phyloP scores from a whole-genome alignment of 2,113 vertebrate species.

The Nycticorax nycticorax region DNA sequence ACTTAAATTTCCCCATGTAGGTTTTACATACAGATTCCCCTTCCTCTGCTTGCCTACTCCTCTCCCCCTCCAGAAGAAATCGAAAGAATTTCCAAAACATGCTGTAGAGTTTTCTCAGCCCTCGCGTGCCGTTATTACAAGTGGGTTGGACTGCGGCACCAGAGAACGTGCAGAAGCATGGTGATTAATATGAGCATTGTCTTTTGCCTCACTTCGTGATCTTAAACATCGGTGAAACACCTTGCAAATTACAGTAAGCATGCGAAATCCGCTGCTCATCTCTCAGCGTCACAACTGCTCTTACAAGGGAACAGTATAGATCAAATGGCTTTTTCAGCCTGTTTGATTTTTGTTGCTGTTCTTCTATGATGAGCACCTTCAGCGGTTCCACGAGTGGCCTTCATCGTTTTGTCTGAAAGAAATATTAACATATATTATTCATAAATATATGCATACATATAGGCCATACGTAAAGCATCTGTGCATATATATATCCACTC shows the following conservation, averaged over 20 bases:
- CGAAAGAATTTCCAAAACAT: background rate
- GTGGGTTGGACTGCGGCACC: background rate
- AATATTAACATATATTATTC: background rate
- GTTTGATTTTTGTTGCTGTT: background rate
- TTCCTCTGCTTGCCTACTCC: background rate
- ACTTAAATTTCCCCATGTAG: background rate
- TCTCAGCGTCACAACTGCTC: background rate
- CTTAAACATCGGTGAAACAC: background rate
- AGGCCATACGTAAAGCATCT: background rate
- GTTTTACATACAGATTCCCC: background rate
- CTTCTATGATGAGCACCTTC: background rate
- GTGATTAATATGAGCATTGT: background rate
- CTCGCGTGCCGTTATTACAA: background rate
- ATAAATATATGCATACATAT: background rate
- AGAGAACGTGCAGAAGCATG: background rate
- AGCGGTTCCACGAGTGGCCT: fast-evolving
- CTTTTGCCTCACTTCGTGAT: background rate
- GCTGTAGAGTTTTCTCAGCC: background rate
- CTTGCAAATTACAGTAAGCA: background rate
- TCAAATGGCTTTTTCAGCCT: background rate
- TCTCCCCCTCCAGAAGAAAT: background rate
- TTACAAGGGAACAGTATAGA: background rate
- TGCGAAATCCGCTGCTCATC: background rate
- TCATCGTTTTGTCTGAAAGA: background rate
- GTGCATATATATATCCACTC: background rate